Conservation (phyloP, 2,113 vertebrate species). For the Psettodes erumei region DNA sequence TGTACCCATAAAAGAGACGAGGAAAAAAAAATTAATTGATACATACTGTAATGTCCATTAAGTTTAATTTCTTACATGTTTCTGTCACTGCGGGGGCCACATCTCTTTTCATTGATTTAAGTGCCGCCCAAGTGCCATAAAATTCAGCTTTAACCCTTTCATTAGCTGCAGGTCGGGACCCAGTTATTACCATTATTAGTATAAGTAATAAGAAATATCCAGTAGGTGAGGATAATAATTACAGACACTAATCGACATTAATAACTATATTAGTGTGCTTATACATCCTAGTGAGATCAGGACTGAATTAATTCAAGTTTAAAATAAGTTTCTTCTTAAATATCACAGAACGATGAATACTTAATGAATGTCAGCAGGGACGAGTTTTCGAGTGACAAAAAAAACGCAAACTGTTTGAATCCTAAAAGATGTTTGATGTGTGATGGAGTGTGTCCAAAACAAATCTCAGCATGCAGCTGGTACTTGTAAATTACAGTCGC, state of each 20-base stretch:
- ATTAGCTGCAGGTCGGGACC: not conserved
- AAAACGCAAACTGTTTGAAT: not conserved
- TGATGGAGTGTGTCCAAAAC: not conserved
- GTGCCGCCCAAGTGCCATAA: not conserved
- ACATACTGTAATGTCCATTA: constrained; percentile 25
- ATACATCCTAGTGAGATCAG: not conserved
- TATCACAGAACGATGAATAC: not conserved
- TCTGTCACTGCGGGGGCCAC: not conserved
- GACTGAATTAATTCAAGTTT: not conserved
- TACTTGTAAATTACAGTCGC: not conserved
- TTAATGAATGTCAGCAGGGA: no score
- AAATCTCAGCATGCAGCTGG: not conserved
- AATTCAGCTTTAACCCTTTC: not conserved
- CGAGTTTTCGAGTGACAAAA: not conserved
- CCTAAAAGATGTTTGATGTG: not conserved
- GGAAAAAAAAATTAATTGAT: constrained; percentile 35
- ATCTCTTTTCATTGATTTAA: not conserved
- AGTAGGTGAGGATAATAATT: not conserved
- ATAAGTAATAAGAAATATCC: no score
- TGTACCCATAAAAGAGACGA: constrained; percentile 36
- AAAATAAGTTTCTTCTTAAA: not conserved
- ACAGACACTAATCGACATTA: not conserved
- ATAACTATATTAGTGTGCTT: no score
- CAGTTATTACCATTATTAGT: not conserved
- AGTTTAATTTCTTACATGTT: constrained; percentile 24